Evolutionary conservation across 2,113 vertebrate genomes (phyloP).

Genomic region (Symphodus melops): DNA sequence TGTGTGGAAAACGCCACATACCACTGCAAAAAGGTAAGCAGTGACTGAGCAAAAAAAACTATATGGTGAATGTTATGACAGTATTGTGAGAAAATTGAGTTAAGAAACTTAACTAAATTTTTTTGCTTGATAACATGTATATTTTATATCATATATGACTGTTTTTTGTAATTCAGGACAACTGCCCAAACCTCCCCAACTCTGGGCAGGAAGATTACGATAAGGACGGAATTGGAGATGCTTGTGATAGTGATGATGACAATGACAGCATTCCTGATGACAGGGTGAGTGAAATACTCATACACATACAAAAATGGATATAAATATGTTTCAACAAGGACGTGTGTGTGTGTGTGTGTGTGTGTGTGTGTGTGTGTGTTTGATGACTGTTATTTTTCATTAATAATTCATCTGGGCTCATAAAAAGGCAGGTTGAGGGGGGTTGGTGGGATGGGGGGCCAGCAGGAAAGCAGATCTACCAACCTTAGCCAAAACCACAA

Average conservation of each 20-base stretch:
- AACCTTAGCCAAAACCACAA: constrained; percentile 72
- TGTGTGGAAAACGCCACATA: constrained; percentile 98
- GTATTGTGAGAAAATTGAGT: too few relatives aligned
- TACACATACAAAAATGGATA: neutral
- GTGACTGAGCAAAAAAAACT: neutral
- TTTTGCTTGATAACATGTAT: neutral
- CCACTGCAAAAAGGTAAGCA: constrained; percentile 94
- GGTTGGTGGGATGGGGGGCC: neutral
- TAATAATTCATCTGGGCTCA: constrained; percentile 59
- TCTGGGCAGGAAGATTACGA: constrained; percentile 99
- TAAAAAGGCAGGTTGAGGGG: constrained; percentile 41
- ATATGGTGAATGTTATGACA: too few relatives aligned
- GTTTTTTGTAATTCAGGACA: constrained; percentile 86
- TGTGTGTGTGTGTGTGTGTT: constrained; percentile 9
- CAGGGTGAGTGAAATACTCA: constrained; percentile 83
- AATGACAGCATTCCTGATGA: constrained; percentile 95
- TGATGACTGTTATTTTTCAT: constrained; percentile 35
- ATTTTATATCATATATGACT: neutral
- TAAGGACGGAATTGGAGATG: constrained; percentile 95
- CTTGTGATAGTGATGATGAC: constrained; percentile 95
- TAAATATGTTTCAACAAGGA: neutral
- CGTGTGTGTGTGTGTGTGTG: neutral
- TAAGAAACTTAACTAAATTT: neutral
- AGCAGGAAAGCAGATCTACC: constrained; percentile 70
- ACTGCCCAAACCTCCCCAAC: constrained; percentile 98